A percentile compares a stretch with the other conserved stretches of the same genome.
phyloP scores from a whole-genome alignment of 2,888 invertebrate genomes.

The Cheiracanthium punctorium region DNA sequence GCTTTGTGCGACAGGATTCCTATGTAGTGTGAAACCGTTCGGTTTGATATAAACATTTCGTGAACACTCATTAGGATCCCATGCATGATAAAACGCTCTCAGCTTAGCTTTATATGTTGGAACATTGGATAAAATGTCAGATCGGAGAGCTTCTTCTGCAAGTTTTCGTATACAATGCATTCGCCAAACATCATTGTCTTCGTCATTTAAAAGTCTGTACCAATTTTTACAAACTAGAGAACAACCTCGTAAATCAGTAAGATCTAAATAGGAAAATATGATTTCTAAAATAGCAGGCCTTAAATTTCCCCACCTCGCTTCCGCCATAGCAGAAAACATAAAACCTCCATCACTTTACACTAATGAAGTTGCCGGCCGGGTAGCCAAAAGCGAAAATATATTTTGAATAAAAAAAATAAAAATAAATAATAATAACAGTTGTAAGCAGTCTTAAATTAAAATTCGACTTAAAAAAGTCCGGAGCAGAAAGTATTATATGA shows the following conservation, averaged over 20 bases:
- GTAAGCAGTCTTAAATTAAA: no score
- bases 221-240: slow-evolving; percentile 94
- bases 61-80: slow-evolving; percentile 98
- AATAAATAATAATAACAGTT: no score
- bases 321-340: slow-evolving; percentile 71
- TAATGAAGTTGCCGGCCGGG: background rate
- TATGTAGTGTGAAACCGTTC: slow-evolving; percentile 97
- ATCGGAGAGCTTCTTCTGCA: slow-evolving; percentile 90
- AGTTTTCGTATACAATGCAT: slow-evolving; percentile 90
- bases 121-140: slow-evolving; percentile 90
- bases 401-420: no score
- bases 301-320: slow-evolving; percentile 75
- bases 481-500: no score
- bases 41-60: slow-evolving; percentile 97
- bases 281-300: slow-evolving; percentile 90
- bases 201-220: slow-evolving; percentile 91
- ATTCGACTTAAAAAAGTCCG: no score
- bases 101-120: slow-evolving; percentile 94
- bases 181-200: slow-evolving; percentile 97
- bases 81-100: slow-evolving; percentile 93
- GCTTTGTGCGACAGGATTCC: slow-evolving; percentile 98
- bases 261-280: slow-evolving; percentile 92
- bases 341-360: slow-evolving; percentile 52
- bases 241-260: slow-evolving; percentile 91
- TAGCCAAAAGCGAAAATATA: no score